These are phyloP conservation scores for Dinocampus coccinellae DNA, from an alignment of 2,888 invertebrate genomes.

Conservation along the genomic window DNA sequence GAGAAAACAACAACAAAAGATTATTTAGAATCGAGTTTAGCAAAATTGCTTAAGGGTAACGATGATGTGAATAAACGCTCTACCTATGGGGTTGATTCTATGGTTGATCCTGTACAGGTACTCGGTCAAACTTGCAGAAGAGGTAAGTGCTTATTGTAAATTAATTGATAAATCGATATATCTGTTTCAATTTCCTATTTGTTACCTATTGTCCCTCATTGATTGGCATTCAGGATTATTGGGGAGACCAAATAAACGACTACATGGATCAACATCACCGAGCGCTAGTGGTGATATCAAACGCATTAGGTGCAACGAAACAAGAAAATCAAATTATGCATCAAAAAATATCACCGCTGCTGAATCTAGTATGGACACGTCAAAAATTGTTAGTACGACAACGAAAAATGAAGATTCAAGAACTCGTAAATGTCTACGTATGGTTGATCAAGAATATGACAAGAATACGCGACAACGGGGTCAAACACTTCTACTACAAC, in stretches of 20 bases:
- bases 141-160: constrained; percentile 50
- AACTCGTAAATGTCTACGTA: not conserved
- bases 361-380: constrained; percentile 19
- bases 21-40: constrained; percentile 68
- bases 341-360: constrained; percentile 24
- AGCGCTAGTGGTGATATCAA: constrained; percentile 53
- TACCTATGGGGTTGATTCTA: constrained; percentile 68
- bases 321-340: constrained; percentile 16
- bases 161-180: not conserved
- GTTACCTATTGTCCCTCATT: constrained; percentile 16
- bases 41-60: constrained; percentile 71
- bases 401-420: constrained; percentile 4
- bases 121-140: constrained; percentile 58
- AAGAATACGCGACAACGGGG: constrained; percentile 70
- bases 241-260: constrained; percentile 58
- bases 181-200: not conserved
- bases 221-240: constrained; percentile 26
- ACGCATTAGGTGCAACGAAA: constrained; percentile 57
- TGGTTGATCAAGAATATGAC: constrained; percentile 68
- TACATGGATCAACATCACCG: constrained; percentile 50
- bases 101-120: constrained; percentile 66
- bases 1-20: constrained; percentile 47
- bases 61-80: constrained; percentile 64
- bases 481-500: constrained; percentile 67
- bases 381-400: constrained; percentile 27